Evolutionary conservation across 2,797 vertebrate genomes (phyloP), one percentile per base, ranked within the genome.

Genomic region (Spheniscus humboldti): DNA sequence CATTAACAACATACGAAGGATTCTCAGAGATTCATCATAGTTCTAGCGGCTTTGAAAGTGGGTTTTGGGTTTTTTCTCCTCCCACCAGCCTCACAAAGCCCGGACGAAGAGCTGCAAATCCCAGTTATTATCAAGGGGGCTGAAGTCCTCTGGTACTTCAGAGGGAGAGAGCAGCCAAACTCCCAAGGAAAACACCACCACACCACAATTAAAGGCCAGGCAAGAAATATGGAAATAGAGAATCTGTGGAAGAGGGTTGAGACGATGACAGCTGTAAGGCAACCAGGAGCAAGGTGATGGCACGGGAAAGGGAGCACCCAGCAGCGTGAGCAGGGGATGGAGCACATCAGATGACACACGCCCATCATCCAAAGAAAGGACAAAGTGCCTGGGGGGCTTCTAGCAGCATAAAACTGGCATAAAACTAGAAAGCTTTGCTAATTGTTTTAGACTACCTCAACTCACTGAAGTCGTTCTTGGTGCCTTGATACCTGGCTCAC

Each of bases 191-290:
- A 78, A 31, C 3, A 10, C 20, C 53, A 55, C 13, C 11, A 28
- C 0, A 0, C 10, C 37, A 62, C 0, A 0, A 66, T 22, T 47
- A 76, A 73, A 56, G 53, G 41, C 39, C 20, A 52, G 11, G 9
- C 0, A 0, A 83, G 39, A 71, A 75, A 89, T 17, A 24, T 0
- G 18, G 35, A 59, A 59, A 72, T 30, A 30, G 14, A n/a, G 56
- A 31, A 33, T 25, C 31, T 37, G 39, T 23, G 37, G 35, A 60
- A 64, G 19, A 64, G 18, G 16, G 52, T 31, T 56, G 30, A 35
- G 62, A 13, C 19, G 33, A 35, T 0, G 4, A 47, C 4, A 52
- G 20, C 9, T 56, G 41, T 43, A 88, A 92, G 28, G 43, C 18
- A 57, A 45, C 0, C 1, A 71, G 43, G 25, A 79, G 18, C 28